Percentiles rank a stretch among this genome's conserved stretches.
Evolutionary conservation across 2,113 vertebrate genomes (phyloP).

Genomic region (Micronisus gabar): DNA sequence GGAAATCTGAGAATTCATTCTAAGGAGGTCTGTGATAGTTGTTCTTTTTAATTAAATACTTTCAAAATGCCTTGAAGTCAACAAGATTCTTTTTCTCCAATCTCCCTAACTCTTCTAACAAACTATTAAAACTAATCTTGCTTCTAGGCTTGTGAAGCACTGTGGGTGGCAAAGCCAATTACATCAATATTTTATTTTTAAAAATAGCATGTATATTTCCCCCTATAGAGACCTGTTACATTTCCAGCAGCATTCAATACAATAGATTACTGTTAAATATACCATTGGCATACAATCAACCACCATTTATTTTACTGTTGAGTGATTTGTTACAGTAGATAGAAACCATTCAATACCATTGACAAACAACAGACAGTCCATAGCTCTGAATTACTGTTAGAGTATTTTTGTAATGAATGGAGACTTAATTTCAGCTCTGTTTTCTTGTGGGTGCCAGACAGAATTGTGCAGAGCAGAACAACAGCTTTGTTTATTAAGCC

Average conservation of each 20-base stretch:
- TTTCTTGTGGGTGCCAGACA: conserved; percentile 66
- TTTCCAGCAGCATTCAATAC: conserved; percentile 68
- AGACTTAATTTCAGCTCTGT: conserved; percentile 70
- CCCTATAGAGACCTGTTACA: conserved; percentile 59
- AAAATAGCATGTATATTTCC: conserved; percentile 60
- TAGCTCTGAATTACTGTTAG: conserved; percentile 64
- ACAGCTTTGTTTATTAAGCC: conserved; percentile 66
- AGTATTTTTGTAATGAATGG: conserved; percentile 74
- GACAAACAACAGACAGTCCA: conserved; percentile 69
- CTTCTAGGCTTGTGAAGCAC: conserved; percentile 61
- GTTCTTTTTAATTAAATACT: conserved; percentile 58
- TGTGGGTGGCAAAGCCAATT: conserved; percentile 72
- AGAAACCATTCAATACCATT: conserved; percentile 71
- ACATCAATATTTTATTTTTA: conserved; percentile 74
- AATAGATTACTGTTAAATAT: conserved; percentile 71
- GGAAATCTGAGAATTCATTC: conserved; percentile 7
- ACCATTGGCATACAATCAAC: conserved; percentile 69
- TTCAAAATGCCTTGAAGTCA: conserved; percentile 51
- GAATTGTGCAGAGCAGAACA: conserved; percentile 65
- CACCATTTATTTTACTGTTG: conserved; percentile 69
- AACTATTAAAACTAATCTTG: conserved; percentile 66
- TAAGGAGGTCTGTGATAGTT: conserved; percentile 14
- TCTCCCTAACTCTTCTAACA: conserved; percentile 49
- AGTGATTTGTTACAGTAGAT: conserved; percentile 70
- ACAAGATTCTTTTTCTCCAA: conserved; percentile 37